Percentiles rank a stretch among this genome's conserved stretches.
These are phyloP conservation scores for Cyclopterus lumpus DNA, from an alignment of 2,797 vertebrate genomes.

Conservation along the genomic window DNA sequence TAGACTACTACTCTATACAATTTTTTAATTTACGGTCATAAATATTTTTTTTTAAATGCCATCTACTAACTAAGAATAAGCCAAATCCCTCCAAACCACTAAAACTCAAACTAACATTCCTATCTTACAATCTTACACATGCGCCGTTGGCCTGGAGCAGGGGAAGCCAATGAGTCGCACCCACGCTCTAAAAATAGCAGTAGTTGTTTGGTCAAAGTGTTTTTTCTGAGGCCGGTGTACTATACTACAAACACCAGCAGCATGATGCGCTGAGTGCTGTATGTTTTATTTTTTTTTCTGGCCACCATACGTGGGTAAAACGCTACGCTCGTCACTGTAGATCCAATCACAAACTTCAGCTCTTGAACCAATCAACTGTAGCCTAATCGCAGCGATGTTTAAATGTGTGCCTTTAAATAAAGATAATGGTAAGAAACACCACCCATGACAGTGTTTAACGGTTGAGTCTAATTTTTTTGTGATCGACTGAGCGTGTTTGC, in stretches of 20 bases:
- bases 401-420: not conserved
- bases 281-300: not conserved
- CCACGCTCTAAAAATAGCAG: not conserved
- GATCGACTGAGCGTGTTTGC: conserved; percentile 6
- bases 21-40: not conserved
- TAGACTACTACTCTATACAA: not conserved
- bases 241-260: not conserved
- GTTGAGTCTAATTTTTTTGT: not conserved
- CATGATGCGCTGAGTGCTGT: not conserved
- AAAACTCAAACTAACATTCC: not conserved
- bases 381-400: not conserved
- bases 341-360: not conserved
- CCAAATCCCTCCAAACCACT: not conserved
- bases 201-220: not conserved
- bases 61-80: not conserved
- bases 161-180: not conserved
- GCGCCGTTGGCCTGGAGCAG: not conserved
- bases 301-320: too few relatives aligned
- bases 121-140: not conserved
- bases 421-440: conserved; percentile 2
- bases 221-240: not conserved
- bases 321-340: not conserved
- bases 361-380: not conserved
- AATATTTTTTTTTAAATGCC: not conserved
- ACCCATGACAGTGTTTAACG: not conserved